Evolutionary conservation across 2,888 invertebrate species (phyloP).

Genomic region (Lacanobia wlatinum): DNA sequence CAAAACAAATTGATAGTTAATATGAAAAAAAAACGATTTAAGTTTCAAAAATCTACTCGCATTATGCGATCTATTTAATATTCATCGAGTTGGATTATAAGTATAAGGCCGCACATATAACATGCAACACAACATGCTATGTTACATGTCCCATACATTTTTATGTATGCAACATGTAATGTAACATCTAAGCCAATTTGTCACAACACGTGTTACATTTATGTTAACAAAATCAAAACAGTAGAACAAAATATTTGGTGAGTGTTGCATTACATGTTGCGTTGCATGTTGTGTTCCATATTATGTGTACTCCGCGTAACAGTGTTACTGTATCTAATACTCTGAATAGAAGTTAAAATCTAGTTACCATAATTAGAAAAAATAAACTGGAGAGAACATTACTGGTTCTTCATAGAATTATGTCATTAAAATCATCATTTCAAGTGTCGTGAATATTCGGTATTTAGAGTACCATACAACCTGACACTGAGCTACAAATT

Average conservation of each 20-base stretch:
- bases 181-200: neutral
- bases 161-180: neutral
- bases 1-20: slow-evolving; percentile 28
- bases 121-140: neutral
- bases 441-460: neutral
- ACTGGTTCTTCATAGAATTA: neutral
- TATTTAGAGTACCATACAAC: neutral
- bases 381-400: slow-evolving; percentile 40
- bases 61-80: slow-evolving; percentile 33
- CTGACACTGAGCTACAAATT: too few relatives aligned
- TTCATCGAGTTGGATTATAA: slow-evolving; percentile 46
- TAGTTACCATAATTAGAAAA: slow-evolving; percentile 34
- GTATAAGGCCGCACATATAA: slow-evolving; percentile 24
- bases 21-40: slow-evolving; percentile 23
- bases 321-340: slow-evolving; percentile 48
- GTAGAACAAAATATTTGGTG: neutral
- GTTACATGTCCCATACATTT: neutral
- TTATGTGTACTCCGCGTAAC: neutral
- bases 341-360: slow-evolving; percentile 42
- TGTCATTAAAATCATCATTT: neutral
- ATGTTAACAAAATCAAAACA: neutral
- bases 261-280: slow-evolving; percentile 11
- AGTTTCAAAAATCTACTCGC: slow-evolving; percentile 44
- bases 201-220: neutral
- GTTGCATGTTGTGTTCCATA: neutral